Evolutionary conservation across 2,888 invertebrate species (phyloP), one percentile per base, ranked within the genome.

Genomic region (Boloria selene): DNA sequence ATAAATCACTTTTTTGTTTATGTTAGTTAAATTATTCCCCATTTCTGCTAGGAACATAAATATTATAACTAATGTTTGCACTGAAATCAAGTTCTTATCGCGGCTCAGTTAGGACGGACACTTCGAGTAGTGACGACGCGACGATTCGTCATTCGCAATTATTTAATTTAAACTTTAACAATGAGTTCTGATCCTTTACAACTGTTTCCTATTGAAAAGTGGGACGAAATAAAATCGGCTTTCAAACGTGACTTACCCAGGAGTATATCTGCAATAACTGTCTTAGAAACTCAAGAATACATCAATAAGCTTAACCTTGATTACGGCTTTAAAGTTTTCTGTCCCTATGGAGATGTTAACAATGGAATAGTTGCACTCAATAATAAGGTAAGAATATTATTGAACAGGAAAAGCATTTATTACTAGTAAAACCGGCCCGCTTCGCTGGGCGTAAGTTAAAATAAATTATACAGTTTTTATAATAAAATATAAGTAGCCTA

Each of bases 281-380:
- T 85, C 44, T 71, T 93, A 26, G 79, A 86, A 38, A 87, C 82
- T 52, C 83, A 85, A 62, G 80, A 81, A 53, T 70, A 74, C 18
- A 87, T 88, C 81, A 65, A 78, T 1, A 75, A 78, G 26, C 70
- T 74, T 49, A 76, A 83, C 1, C 72, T 80, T 3, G 67, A 76
- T 16, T 76, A 82, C 55, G 78, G 77, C 14, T 81, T 90, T 62
- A 79, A 81, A 72, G 85, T 93, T 14, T 90, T 83, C 65, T 87
- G 88, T 56, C 90, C 91, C 1, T 77, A 78, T 45, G 91, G 89
- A 44, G 79, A 88, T 60, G 75, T 85, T 42, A 56, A 73, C 2
- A 84, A 84, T 71, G 93, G 90, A 38, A 83, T 87, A 68, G 79
- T 88, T 0, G 84, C 82, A 18, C 62, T 86, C 6, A 82, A 82